Conservation (phyloP, 2,113 vertebrate genomes). For the Elanoides forficatus region DNA sequence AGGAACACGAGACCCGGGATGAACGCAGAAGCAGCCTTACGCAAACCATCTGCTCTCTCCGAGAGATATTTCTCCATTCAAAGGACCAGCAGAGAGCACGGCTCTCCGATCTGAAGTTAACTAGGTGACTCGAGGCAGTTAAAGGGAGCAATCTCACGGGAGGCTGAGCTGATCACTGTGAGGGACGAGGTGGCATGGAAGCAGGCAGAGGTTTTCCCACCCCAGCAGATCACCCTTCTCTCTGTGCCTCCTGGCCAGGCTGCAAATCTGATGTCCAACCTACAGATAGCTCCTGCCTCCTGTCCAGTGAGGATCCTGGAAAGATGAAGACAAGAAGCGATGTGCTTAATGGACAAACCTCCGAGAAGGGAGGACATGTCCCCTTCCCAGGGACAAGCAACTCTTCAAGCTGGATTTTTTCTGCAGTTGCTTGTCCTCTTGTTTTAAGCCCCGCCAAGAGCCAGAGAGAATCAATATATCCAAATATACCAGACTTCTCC, state of each 20-base stretch:
- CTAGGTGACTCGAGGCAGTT: neutral
- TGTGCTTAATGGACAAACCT: neutral
- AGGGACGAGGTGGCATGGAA: neutral
- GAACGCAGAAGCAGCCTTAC: neutral
- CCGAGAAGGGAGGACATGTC: neutral
- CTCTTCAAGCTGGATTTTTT: neutral
- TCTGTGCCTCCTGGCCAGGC: neutral
- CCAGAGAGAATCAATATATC: conserved; percentile 28
- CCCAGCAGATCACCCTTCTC: neutral
- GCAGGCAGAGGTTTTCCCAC: neutral
- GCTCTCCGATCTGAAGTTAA: neutral
- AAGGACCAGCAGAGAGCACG: neutral
- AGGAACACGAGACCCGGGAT: rapidly evolving
- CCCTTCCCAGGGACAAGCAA: neutral
- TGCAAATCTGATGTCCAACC: rapidly evolving
- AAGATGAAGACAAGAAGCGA: neutral
- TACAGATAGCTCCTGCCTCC: neutral
- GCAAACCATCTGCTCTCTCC: neutral
- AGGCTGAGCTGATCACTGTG: rapidly evolving
- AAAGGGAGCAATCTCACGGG: neutral
- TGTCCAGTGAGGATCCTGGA: neutral
- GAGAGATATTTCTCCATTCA: neutral
- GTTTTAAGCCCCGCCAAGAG: neutral
- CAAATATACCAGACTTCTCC: conserved; percentile 17
- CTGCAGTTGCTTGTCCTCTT: neutral